These are phyloP conservation scores for Empis stercorea DNA, from an alignment of 2,888 invertebrate genomes.

Conservation along the genomic window DNA sequence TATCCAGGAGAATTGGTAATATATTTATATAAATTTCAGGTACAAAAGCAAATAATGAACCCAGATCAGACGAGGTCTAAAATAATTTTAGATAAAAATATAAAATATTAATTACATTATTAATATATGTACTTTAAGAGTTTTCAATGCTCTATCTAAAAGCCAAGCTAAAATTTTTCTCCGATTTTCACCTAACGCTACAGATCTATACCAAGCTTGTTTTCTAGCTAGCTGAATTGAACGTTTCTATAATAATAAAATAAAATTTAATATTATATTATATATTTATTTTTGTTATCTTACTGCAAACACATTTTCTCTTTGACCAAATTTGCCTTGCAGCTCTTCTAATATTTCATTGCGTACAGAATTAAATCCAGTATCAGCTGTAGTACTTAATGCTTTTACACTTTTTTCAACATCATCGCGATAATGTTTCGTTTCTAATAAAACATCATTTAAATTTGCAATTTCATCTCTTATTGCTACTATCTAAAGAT, in stretches of 20 bases:
- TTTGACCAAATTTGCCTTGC: conserved; percentile 27
- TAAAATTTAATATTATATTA: background rate
- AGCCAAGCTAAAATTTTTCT: conserved; percentile 41
- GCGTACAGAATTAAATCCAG: conserved; percentile 26
- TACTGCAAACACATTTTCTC: conserved; percentile 34
- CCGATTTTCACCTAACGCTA: conserved; percentile 44
- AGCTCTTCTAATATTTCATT: conserved; percentile 28
- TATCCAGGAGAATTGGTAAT: conserved; percentile 31
- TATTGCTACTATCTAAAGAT: conserved; percentile 25
- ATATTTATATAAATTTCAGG: conserved; percentile 56
- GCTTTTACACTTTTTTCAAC: conserved; percentile 26
- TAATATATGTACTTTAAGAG: conserved; percentile 26
- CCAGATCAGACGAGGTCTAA: conserved; percentile 42
- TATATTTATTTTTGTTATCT: conserved; percentile 4
- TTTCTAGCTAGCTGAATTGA: conserved; percentile 47
- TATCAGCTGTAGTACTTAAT: conserved; percentile 24
- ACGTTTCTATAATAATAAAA: conserved; percentile 25
- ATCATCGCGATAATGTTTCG: conserved; percentile 29
- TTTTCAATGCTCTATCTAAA: conserved; percentile 41
- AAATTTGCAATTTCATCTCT: conserved; percentile 34
- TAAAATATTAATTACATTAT: background rate
- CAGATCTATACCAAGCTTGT: conserved; percentile 52
- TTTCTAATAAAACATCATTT: conserved; percentile 32
- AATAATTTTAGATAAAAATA: conserved; percentile 22
- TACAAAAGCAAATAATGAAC: conserved; percentile 48